These are phyloP conservation scores for Turritopsis dohrnii DNA, from an alignment of 30 jellyfish, hydroid and myxozoan genomes.

Conservation along the genomic window DNA sequence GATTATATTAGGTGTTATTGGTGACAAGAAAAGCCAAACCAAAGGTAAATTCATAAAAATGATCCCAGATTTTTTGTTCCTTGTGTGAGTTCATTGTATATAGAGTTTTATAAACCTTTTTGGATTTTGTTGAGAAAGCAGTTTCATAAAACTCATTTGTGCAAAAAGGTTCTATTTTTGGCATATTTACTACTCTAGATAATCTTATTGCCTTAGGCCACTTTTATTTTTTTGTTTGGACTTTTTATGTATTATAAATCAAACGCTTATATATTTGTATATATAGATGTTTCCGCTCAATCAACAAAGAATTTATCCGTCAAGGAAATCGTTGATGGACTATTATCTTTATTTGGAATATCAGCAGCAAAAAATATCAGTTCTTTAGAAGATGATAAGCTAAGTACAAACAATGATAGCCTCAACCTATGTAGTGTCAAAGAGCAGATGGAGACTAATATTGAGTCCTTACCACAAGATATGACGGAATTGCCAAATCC, in stretches of 20 bases:
- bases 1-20: conserved; percentile 56
- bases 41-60: background rate
- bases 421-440: background rate
- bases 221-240: no score
- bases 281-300: background rate
- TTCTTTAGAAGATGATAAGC: background rate
- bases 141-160: no score
- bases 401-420: background rate
- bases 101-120: no score
- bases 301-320: background rate
- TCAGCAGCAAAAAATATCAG: background rate
- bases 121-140: no score
- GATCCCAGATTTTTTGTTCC: no score
- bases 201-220: no score
- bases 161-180: no score
- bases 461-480: background rate
- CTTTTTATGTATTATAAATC: no score
- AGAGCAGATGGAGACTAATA: background rate
- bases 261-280: no score
- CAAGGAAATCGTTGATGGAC: background rate
- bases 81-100: no score
- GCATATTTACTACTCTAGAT: no score
- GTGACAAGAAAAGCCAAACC: conserved; percentile 51
- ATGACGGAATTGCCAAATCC: background rate
- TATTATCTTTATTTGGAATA: background rate